Evolutionary conservation across 1,140 invertebrate species (phyloP), one percentile per base, ranked within the genome.

Genomic region (Melanaphis sacchari): DNA sequence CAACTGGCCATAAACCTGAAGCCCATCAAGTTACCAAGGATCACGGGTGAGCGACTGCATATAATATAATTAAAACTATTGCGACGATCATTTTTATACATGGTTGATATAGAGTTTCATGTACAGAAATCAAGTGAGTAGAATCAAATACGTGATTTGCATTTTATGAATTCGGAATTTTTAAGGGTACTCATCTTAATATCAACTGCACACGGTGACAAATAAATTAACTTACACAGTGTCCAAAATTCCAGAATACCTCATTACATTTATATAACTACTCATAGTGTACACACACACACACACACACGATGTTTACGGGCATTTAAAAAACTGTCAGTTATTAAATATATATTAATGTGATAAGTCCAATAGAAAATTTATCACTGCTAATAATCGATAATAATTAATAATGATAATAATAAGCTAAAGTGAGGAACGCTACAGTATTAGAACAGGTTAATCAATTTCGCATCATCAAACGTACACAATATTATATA

Each of bases 21-120:
- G 9, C 96, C 96, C 0, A 96, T 96, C 94, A 95, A 95, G 94
- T 90, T 97, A 8, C 94, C 96, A 0, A 95, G 97, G 49, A 97
- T 97, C 87, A 97, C 97, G 1, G 96, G 96, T 94, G 92, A 82
- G 36, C 76, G 7, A 38, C 7, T 22, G n/a, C 9, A 31, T 31
- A 24, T 81, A 81, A 38, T 81, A 81, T 24, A 18, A 38, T 38
- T 38, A 82, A 7, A 82, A 38, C 0, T 18, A 38, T 82, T 2
- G 76, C 36, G 3, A 11, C 4, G 15, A 76, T n/a, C 26, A 3
- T 66, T 66, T 15, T 76, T 76, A 15, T 76, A 66, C 31, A n/a
- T 9, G 18, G 31, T 5, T 3, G 59, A 31, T 11, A n/a, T 18
- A 76, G 3, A 15, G 31, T 31, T 66, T 66, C 11, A 21, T n/a